These are phyloP conservation scores for Porites divaricata DNA, from an alignment of 92 coral and sea anemone genomes.

Conservation along the genomic window DNA sequence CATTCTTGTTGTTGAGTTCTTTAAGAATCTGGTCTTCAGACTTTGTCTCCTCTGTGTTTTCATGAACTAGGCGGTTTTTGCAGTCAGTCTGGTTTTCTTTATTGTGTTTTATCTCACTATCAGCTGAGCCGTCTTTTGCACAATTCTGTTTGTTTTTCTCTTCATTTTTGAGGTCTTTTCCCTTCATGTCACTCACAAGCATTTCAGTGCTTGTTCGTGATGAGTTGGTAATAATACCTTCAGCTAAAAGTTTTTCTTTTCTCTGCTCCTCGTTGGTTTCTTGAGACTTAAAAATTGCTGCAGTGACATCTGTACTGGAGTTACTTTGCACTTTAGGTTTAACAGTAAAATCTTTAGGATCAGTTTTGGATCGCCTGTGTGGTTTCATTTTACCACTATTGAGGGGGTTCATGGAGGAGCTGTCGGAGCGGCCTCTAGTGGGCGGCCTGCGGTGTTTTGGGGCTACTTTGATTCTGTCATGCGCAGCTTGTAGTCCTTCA, in stretches of 20 bases:
- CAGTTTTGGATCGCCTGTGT: slow-evolving; percentile 74
- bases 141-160: neutral
- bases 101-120: neutral
- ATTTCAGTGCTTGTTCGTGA: slow-evolving; percentile 6
- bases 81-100: slow-evolving; percentile 16
- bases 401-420: slow-evolving; percentile 36
- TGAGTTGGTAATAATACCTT: slow-evolving; percentile 12
- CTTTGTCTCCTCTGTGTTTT: slow-evolving; percentile 4
- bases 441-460: slow-evolving; percentile 97
- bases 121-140: slow-evolving; percentile 5
- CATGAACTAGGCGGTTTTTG: slow-evolving; percentile 2
- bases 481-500: slow-evolving; percentile 89
- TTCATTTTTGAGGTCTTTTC: neutral
- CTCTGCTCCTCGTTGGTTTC: slow-evolving; percentile 39
- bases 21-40: slow-evolving; percentile 5
- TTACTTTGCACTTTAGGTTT: slow-evolving; percentile 3
- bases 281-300: slow-evolving; percentile 52
- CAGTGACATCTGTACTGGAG: slow-evolving; percentile 51
- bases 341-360: slow-evolving; percentile 55
- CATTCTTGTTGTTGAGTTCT: slow-evolving; percentile 15
- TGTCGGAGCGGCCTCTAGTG: slow-evolving; percentile 61
- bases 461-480: slow-evolving; percentile 87
- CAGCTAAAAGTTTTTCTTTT: slow-evolving; percentile 34
- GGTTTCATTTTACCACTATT: slow-evolving; percentile 9
- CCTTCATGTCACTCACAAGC: slow-evolving; percentile 17